phyloP scores from a whole-genome alignment of 2,888 invertebrate genomes.

The Agrilus cyanescens region DNA sequence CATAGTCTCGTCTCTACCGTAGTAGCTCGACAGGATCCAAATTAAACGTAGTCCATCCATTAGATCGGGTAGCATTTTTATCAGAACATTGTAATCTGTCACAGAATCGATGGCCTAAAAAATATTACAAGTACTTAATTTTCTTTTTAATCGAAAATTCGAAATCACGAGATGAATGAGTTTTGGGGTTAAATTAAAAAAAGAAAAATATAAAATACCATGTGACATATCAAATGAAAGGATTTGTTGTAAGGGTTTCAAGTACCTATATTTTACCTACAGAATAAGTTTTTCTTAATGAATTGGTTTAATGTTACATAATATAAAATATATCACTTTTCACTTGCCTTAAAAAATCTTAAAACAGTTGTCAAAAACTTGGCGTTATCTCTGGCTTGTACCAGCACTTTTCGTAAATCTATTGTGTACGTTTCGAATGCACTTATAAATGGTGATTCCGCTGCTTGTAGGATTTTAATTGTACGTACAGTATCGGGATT shows the following conservation, averaged over 20 bases:
- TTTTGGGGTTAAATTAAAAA: too few relatives aligned
- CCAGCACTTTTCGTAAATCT: constrained; percentile 53
- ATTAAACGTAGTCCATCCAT: constrained; percentile 80
- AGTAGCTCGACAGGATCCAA: constrained; percentile 83
- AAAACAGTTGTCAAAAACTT: constrained; percentile 65
- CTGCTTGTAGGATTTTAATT: constrained; percentile 42
- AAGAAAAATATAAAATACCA: too few relatives aligned
- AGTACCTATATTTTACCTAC: too few relatives aligned
- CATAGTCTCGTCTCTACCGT: constrained; percentile 77
- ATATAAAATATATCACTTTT: too few relatives aligned
- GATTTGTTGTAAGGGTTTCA: too few relatives aligned
- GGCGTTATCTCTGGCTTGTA: constrained; percentile 65
- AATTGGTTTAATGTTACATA: too few relatives aligned
- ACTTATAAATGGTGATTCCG: constrained; percentile 43
- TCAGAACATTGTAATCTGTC: constrained; percentile 46
- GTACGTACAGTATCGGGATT: constrained; percentile 55
- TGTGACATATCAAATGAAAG: too few relatives aligned
- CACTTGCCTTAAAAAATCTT: constrained; percentile 53
- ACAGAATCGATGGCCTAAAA: constrained; percentile 14
- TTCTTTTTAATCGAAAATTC: too few relatives aligned
- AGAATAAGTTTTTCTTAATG: too few relatives aligned
- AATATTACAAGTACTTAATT: background rate
- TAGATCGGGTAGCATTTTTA: constrained; percentile 63
- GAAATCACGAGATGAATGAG: too few relatives aligned
- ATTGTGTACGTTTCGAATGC: constrained; percentile 49